Conservation (phyloP, 2,113 vertebrate genomes). For the Pelusios castaneus region DNA sequence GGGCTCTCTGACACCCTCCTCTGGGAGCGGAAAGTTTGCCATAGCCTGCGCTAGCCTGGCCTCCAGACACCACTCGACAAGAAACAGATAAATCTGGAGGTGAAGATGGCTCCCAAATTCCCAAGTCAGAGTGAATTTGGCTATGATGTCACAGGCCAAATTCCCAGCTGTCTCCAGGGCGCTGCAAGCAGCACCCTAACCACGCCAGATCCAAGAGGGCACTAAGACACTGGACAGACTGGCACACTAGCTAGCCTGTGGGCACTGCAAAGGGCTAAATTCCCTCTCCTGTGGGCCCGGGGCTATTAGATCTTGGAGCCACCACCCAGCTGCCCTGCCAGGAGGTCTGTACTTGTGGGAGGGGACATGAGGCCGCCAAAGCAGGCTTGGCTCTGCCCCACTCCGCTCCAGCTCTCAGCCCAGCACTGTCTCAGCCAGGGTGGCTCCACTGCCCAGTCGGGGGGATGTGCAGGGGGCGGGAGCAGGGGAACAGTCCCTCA, state of each 20-base stretch:
- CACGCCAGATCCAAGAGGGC: accelerated
- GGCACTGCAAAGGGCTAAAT: not conserved
- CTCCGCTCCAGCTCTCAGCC: too few relatives aligned
- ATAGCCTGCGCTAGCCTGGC: not conserved
- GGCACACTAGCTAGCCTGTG: accelerated
- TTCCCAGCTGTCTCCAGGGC: accelerated
- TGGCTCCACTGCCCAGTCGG: too few relatives aligned
- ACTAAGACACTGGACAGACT: accelerated
- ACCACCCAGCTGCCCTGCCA: too few relatives aligned
- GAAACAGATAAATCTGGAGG: accelerated
- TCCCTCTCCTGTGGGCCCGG: too few relatives aligned
- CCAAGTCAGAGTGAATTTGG: accelerated
- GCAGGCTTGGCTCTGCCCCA: too few relatives aligned
- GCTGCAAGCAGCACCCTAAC: accelerated
- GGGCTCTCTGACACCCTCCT: not conserved
- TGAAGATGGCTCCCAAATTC: not conserved
- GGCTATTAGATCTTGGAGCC: too few relatives aligned
- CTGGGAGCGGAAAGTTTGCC: not conserved
- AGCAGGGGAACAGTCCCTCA: too few relatives aligned
- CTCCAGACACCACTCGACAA: not conserved
- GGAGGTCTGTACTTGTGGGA: too few relatives aligned
- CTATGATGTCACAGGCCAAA: not conserved
- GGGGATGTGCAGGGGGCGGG: too few relatives aligned
- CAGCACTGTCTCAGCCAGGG: too few relatives aligned
- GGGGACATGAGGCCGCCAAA: too few relatives aligned